Evolutionary conservation across 2,888 invertebrate species (phyloP).

Genomic region (Iselma pallidipennis): DNA sequence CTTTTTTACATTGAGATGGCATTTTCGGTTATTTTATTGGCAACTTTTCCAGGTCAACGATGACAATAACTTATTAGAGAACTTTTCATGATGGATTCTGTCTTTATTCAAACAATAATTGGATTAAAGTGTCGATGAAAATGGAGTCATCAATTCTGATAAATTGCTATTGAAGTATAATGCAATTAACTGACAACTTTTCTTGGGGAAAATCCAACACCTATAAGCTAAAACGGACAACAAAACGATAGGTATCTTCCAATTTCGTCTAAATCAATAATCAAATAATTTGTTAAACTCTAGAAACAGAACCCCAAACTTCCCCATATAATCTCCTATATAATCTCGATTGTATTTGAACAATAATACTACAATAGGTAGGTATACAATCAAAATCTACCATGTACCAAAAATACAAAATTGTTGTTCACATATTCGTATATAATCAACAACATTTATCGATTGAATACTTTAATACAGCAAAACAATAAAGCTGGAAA

Average conservation of each 20-base stretch:
- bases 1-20: too few species aligned
- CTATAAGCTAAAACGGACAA: neutral
- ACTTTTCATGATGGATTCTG: neutral
- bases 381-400: neutral
- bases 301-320: neutral
- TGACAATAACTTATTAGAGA: neutral
- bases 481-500: constrained; percentile 8
- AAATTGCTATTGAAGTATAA: too few species aligned
- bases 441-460: neutral
- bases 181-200: neutral
- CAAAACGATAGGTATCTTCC: too few species aligned
- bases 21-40: too few species aligned
- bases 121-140: neutral
- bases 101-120: neutral
- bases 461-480: neutral
- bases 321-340: neutral
- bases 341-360: neutral
- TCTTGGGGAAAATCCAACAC: neutral
- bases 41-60: neutral
- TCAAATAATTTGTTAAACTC: neutral
- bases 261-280: neutral
- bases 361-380: neutral
- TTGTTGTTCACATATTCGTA: too few species aligned
- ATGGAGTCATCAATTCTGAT: neutral
- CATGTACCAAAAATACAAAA: neutral